Evolutionary conservation across 2,113 vertebrate genomes (phyloP), one percentile per base, ranked within the genome.

Genomic region (Planiliza haematocheilus): DNA sequence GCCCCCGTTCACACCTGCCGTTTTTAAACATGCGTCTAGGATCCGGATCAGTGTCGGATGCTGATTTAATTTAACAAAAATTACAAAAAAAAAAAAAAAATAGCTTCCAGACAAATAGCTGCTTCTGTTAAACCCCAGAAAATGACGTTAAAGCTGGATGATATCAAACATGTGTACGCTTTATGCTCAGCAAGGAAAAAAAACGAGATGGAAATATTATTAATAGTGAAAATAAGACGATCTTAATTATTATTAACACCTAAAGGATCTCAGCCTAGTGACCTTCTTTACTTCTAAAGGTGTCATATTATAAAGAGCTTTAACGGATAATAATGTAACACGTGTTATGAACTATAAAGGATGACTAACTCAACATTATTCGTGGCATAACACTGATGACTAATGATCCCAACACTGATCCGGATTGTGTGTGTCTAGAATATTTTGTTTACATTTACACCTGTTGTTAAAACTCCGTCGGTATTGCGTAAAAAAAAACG

Each of bases 1-100:
- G 77, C 73, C 81, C n/a, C 73, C 81, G 18, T 56, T 74, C 38
- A 71, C 88, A 89, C 83, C 86, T 88, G 86, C 42, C 72, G 17
- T 51, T 24, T n/a, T 24, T 12, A 42, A 82, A 82, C 79, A 80
- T 79, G 79, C 84, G 70, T 53, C 65, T 66, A 36, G 34, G 53
- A 78, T 78, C 83, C 72, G 86, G 88, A 91, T 86, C 85, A 83
- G 63, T 18, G 77, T 13, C 24, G 59, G 0, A 21, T 8, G 21
- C 21, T 45, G 18, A n/a, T n/a, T n/a, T n/a, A n/a, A n/a, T n/a
- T n/a, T n/a, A n/a, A n/a, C n/a, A n/a, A n/a, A n/a, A n/a, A n/a
- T n/a, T n/a, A n/a, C n/a, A n/a, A n/a, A n/a, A n/a, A n/a, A 56
- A 34, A 49, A 50, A 8, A 41, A 8, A 17, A 10, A 38, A 11